Conservation (phyloP, 2,113 vertebrate species). For the Chionis minor region DNA sequence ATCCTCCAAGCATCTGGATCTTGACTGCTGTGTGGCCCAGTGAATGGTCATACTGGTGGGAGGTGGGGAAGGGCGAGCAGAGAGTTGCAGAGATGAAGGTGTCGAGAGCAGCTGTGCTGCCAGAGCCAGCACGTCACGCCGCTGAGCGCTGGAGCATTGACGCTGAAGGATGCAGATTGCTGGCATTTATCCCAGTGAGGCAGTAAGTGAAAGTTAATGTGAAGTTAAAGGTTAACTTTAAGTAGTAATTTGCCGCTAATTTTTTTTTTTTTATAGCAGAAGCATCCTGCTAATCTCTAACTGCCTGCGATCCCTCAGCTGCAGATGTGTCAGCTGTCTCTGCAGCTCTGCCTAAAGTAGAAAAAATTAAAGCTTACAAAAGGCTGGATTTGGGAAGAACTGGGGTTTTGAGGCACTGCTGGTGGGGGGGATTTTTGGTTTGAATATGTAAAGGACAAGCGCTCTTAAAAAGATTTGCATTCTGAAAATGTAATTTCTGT, state of each 20-base stretch:
- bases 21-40: not conserved
- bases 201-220: not conserved
- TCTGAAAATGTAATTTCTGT: not conserved
- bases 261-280: not conserved
- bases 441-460: not conserved
- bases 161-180: not conserved
- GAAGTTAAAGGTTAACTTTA: not conserved
- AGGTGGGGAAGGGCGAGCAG: fast-evolving
- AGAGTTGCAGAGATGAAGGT: not conserved
- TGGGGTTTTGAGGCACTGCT: not conserved
- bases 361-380: not conserved
- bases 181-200: not conserved
- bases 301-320: not conserved
- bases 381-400: not conserved
- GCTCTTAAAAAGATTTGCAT: not conserved
- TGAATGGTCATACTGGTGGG: fast-evolving
- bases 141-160: not conserved
- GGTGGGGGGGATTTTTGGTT: not conserved
- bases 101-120: not conserved
- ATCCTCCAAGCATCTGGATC: not conserved
- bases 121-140: not conserved
- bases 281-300: not conserved
- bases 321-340: not conserved
- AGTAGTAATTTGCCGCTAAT: not conserved
- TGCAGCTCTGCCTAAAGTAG: not conserved